Conservation (phyloP, 2,888 invertebrate species). For the Lacanobia oleracea region DNA sequence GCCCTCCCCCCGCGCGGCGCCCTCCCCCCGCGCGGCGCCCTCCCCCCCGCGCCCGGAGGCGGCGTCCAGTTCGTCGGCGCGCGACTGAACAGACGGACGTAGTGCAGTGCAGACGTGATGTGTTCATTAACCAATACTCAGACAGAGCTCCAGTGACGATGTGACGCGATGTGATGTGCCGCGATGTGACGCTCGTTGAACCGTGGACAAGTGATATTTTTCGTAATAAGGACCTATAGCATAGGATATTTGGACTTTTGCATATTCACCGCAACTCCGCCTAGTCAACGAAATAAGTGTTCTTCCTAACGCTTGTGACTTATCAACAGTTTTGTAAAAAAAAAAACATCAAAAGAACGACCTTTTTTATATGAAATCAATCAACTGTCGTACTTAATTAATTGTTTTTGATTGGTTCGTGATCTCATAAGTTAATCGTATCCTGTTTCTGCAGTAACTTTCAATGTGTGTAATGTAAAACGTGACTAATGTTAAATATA, state of each 20-base stretch:
- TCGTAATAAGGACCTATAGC: conserved; percentile 68
- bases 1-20: conserved; percentile 69
- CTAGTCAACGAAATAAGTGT: conserved; percentile 86
- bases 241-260: conserved; percentile 61
- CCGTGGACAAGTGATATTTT: conserved; percentile 87
- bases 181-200: conserved; percentile 64
- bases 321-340: conserved; percentile 44
- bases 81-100: conserved; percentile 59
- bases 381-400: conserved; percentile 62
- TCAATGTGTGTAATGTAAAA: conserved; percentile 49
- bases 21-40: conserved; percentile 70
- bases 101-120: conserved; percentile 68
- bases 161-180: conserved; percentile 54
- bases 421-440: conserved; percentile 83
- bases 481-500: conserved; percentile 50
- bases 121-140: conserved; percentile 88
- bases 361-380: conserved; percentile 53
- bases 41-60: conserved; percentile 70
- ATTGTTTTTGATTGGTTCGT: conserved; percentile 78
- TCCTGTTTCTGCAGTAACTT: conserved; percentile 53
- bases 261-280: conserved; percentile 83
- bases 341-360: conserved; percentile 31
- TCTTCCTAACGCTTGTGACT: conserved; percentile 61
- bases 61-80: conserved; percentile 68
- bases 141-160: conserved; percentile 82